Base-by-base conservation (phyloP, 2,888 invertebrate genomes). In the Bembecia ichneumoniformis region DNA sequence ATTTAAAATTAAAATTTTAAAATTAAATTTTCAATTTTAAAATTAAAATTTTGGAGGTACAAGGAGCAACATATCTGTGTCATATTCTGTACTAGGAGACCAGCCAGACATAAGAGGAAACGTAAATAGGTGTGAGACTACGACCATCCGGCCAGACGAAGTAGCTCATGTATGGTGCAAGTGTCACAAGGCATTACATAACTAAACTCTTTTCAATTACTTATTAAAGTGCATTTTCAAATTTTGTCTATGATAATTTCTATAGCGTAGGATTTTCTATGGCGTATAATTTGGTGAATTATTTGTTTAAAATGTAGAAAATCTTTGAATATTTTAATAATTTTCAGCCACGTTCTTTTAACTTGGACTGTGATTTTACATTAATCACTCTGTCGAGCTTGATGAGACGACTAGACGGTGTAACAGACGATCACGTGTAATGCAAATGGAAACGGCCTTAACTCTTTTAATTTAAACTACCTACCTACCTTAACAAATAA, bases 101-200 rank as follows among this genome's bases (percentile, higher is more conserved):
- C 78, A 84, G 82, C 69, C 74, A 60, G 56, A 57, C 60, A 60
- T 59, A 70, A 70, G 74, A 83, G 84, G 84, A 84, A 82, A 74
- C 73, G 72, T 77, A 75, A 84, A 83, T 86, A 83, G 82, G 83
- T 84, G 84, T 84, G 82, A 84, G 84, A 84, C 77, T 76, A 73
- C 72, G 81, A 74, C 78, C 81, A 82, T 84, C 84, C 84, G 81
- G 86, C 77, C 70, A 71, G 77, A 67, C 75, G 62, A 62, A 60
- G 73, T 84, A 86, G 70, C 58, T 61, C 49, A 53, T 16, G 57
- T 51, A 47, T 60, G 68, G 74, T 55, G 51, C 60, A 68, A 77
- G 44, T 28, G 28, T 28, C 28, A 28, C 28, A 28, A 28, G 28
- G 28, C 28, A 40, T 9, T 5, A 13, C 13, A 10, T 7, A 13